Base-by-base conservation (phyloP, 1,140 invertebrate species). In the Eriosoma lanigerum region DNA sequence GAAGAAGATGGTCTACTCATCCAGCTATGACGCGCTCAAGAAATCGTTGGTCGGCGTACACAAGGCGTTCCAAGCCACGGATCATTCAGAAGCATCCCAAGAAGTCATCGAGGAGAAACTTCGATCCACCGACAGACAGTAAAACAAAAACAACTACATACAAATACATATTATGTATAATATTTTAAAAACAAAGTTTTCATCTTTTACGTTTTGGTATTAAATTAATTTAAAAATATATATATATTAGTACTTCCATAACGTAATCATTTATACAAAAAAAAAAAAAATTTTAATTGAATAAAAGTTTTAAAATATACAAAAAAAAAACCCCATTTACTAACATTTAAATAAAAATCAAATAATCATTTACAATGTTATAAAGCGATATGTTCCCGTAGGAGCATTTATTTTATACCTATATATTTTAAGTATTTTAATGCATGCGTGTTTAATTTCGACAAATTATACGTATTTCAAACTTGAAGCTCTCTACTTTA, bases 1-100 rank as follows among this genome's bases (percentile, higher is more conserved):
- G 90, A 97, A 97, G 93, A 98, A 98, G 92, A 98, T 98, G 96
- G 92, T 98, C 90, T 98, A 98, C 89, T 97, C 96, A 83, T 87
- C 29, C 85, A 93, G 94, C 89, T 98, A 97, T 85, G 95, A 97
- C 87, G 96, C 96, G 83, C 88, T 98, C 84, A 97, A 97, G 89
- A 96, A 96, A 86, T 95, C 96, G 82, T 89, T 98, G 84, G 94
- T 96, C 82, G 96, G 96, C 84, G 93, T 98, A 84, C 95, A 96
- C 88, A 97, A 97, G 89, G 97, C 96, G 89, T 95, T 98, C 87
- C 96, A 98, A 86, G 90, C 94, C 84, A 96, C 94, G 84, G 94
- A 96, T 86, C 89, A 94, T 84, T 94, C 94, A 82, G 94, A 96
- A 89, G 94, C 94, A 83, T 94, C 93, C 81, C 92, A 94, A 84